Conservation (phyloP, 1,140 invertebrate species). For the Radopholus similis region DNA sequence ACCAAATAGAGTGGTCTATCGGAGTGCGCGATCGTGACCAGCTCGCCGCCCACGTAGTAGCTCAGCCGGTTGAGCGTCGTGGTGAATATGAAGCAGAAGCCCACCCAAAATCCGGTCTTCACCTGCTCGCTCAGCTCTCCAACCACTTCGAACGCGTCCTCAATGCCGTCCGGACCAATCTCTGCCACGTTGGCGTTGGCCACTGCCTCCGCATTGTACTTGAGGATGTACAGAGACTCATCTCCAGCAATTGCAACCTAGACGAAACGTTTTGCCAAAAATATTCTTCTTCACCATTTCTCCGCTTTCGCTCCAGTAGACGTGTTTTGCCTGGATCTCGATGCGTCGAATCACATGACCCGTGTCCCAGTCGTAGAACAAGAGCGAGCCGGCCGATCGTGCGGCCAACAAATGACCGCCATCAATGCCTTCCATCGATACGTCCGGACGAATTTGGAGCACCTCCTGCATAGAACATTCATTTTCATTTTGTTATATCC, state of each 20-base stretch:
- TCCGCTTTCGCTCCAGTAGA: conserved; percentile 95
- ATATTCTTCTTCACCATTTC: conserved; percentile 66
- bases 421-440: conserved; percentile 72
- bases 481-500: not conserved
- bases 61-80: conserved; percentile 94
- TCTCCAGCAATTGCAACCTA: conserved; percentile 82
- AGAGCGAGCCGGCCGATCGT: conserved; percentile 82
- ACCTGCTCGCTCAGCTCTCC: conserved; percentile 83
- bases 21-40: conserved; percentile 93
- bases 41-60: conserved; percentile 97
- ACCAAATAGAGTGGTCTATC: conserved; percentile 69
- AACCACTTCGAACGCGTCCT: conserved; percentile 87
- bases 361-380: conserved; percentile 96
- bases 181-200: conserved; percentile 71
- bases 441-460: conserved; percentile 47
- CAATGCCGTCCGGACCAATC: conserved; percentile 86
- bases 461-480: conserved; percentile 23
- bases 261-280: not conserved
- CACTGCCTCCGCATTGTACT: conserved; percentile 73
- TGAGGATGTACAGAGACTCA: conserved; percentile 90
- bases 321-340: conserved; percentile 85
- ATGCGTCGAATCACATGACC: conserved; percentile 85
- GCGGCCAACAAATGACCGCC: conserved; percentile 90
- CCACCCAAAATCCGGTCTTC: conserved; percentile 94
- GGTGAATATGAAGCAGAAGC: conserved; percentile 99